These are phyloP conservation scores for Candoia aspera DNA, from an alignment of 2,113 vertebrate species.

Conservation along the genomic window DNA sequence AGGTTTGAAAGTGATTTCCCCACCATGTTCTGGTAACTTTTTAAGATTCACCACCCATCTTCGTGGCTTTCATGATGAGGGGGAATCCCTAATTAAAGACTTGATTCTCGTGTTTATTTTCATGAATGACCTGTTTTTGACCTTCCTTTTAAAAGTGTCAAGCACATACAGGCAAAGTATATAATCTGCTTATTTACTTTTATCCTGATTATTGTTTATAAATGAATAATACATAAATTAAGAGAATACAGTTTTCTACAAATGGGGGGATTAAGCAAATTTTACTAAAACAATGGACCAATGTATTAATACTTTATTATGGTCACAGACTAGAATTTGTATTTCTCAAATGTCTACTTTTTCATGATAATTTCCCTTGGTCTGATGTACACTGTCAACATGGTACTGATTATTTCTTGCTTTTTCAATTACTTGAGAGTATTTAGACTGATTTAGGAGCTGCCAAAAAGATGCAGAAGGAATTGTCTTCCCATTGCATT, in stretches of 20 bases:
- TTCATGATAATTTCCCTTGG: accelerated
- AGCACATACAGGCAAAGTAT: background rate
- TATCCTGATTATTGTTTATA: background rate
- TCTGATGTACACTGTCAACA: slow-evolving; percentile 6
- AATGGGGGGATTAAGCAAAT: background rate
- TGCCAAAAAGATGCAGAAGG: slow-evolving; percentile 52
- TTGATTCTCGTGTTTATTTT: background rate
- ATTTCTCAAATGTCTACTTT: slow-evolving; percentile 8
- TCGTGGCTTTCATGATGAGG: background rate
- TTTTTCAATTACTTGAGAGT: slow-evolving; percentile 32
- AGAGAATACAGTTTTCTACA: background rate
- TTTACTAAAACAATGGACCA: background rate
- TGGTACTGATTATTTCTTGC: background rate
- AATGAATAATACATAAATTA: background rate
- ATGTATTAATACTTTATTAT: no score
- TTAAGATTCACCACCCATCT: background rate
- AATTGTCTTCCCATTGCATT: slow-evolving; percentile 44
- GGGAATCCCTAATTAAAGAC: background rate
- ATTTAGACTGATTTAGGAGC: slow-evolving; percentile 42
- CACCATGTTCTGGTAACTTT: background rate
- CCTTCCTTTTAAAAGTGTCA: background rate
- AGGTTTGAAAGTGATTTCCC: background rate
- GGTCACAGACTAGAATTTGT: no score
- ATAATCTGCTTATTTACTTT: background rate
- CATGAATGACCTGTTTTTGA: background rate